Evolutionary conservation across 2,113 vertebrate species (phyloP), one percentile per base, ranked within the genome.

Genomic region (Lathamus discolor): DNA sequence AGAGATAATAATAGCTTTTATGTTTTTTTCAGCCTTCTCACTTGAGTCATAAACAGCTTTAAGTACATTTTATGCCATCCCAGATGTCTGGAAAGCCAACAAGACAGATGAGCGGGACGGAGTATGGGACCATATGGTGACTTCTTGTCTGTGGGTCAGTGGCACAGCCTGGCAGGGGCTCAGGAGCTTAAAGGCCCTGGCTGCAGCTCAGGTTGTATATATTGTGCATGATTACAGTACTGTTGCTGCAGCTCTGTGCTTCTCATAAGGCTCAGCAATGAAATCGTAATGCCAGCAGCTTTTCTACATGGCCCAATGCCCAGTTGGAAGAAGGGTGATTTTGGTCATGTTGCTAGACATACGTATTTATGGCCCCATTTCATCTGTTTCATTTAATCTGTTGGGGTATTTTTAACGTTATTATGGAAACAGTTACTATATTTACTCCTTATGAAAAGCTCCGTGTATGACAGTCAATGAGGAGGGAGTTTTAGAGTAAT

Each of bases 391-490:
- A 74, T 93, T 90, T 90, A 75, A 93, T 97, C 86, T 84, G 83
- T 84, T 84, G 37, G 78, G 67, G 69, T 97, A 94, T 96, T 96
- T 95, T 95, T 91, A 93, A 88, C 4, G 4, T 95, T 94, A 96
- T 96, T 96, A 46, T 95, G 93, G 96, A 94, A 96, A 95, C 93
- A 87, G 96, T 96, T 96, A 94, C 96, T 97, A 91, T 96, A 95
- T 97, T 96, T 96, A 80, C 88, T 91, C 51, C 67, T 92, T 69
- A 22, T 4, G 67, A 91, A 92, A 94, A 92, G 59, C 92, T 85
- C 57, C 7, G 35, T 59, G 29, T 72, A 17, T 49, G 90, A 51
- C 54, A 55, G 75, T 37, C 74, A 84, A 14, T 6, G 27, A 90
- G 44, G 48, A 72, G 57, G 83, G 88, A 66, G 66, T 84, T 93